Percentiles rank a stretch among this genome's conserved stretches.
phyloP scores from a whole-genome alignment of 2,113 vertebrate species.

The Eulemur rufifrons region DNA sequence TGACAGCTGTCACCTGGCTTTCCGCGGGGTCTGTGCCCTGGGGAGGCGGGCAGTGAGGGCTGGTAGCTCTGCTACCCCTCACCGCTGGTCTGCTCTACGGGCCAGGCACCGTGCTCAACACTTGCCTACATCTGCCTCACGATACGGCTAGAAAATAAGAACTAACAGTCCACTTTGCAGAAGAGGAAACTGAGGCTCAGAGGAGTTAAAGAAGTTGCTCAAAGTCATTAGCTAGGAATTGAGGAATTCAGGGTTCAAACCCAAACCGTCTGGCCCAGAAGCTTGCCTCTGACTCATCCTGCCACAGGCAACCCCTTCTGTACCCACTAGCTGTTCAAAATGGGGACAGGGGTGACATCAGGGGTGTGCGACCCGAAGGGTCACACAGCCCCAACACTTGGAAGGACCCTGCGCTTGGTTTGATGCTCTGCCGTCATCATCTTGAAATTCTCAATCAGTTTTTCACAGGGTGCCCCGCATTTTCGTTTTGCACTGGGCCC shows the following conservation, averaged over 20 bases:
- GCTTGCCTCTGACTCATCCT: background rate
- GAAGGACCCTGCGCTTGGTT: background rate
- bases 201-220: background rate
- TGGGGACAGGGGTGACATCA: background rate
- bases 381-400: fast-evolving
- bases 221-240: background rate
- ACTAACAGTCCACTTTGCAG: background rate
- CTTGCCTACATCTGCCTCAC: background rate
- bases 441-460: background rate
- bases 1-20: background rate
- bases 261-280: background rate
- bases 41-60: background rate
- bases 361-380: fast-evolving
- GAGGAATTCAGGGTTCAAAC: background rate
- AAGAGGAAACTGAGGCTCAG: background rate
- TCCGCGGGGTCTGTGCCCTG: background rate
- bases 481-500: background rate
- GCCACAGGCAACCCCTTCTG: background rate
- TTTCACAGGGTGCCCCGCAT: background rate
- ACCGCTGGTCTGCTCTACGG: fast-evolving
- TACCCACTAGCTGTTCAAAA: background rate
- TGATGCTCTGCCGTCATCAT: background rate
- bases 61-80: too few relatives aligned
- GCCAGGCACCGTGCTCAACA: fast-evolving
- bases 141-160: background rate